A percentile compares a stretch with the other conserved stretches of the same genome.
Conservation (phyloP, 2,888 invertebrate genomes). For the Lordiphosa andalusiaca region DNA sequence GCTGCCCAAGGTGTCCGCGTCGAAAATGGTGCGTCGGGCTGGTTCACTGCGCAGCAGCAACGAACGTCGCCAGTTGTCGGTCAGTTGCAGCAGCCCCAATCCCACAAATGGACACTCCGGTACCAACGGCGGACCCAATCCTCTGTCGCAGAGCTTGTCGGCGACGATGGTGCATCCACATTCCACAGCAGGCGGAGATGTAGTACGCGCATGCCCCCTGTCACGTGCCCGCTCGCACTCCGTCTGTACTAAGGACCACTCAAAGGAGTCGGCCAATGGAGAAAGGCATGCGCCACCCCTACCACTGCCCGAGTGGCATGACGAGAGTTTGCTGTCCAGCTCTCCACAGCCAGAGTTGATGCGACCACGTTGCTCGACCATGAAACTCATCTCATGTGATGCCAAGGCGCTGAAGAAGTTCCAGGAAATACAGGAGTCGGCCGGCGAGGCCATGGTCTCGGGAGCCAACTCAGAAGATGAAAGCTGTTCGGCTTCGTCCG, state of each 20-base stretch:
- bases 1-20: slow-evolving; percentile 85
- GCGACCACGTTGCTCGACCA: slow-evolving; percentile 64
- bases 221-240: slow-evolving; percentile 81
- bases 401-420: slow-evolving; percentile 78
- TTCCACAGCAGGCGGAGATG: slow-evolving; percentile 67
- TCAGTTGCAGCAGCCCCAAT: slow-evolving; percentile 31
- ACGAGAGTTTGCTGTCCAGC: slow-evolving; percentile 40
- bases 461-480: slow-evolving; percentile 84
- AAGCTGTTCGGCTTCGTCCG: slow-evolving; percentile 81
- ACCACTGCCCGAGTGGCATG: slow-evolving; percentile 41
- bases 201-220: slow-evolving; percentile 55
- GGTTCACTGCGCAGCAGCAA: slow-evolving; percentile 83
- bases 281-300: slow-evolving; percentile 49
- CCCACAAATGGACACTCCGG: slow-evolving; percentile 24
- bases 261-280: slow-evolving; percentile 10
- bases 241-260: slow-evolving; percentile 76
- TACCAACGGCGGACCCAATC: slow-evolving; percentile 68
- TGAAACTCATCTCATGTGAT: slow-evolving; percentile 77
- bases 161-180: slow-evolving; percentile 79
- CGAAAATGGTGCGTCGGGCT: slow-evolving; percentile 86
- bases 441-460: slow-evolving; percentile 86
- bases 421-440: slow-evolving; percentile 83
- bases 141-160: slow-evolving; percentile 81
- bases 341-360: slow-evolving; percentile 57
- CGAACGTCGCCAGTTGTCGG: slow-evolving; percentile 80